A percentile compares a stretch with the other conserved stretches of the same genome.
These are phyloP conservation scores for Leuciscus idus DNA, from an alignment of 2,113 vertebrate species.

Conservation along the genomic window DNA sequence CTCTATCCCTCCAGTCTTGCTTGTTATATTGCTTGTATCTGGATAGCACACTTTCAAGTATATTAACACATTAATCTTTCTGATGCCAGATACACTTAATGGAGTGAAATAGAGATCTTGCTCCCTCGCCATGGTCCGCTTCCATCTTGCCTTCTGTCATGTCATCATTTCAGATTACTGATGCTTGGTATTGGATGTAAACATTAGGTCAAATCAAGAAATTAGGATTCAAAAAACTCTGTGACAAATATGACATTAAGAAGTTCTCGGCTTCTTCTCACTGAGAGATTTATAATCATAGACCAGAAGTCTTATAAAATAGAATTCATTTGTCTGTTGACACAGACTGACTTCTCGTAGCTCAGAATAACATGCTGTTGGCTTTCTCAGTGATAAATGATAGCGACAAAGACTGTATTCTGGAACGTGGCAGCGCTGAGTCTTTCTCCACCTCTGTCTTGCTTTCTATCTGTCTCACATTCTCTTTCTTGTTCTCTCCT, in stretches of 20 bases:
- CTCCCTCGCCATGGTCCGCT: not conserved
- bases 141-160: slow-evolving; percentile 38
- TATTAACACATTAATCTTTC: slow-evolving; percentile 62
- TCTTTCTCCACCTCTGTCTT: not conserved
- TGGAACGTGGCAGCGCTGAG: not conserved
- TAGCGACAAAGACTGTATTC: slow-evolving; percentile 30
- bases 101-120: slow-evolving; percentile 47
- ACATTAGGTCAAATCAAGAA: slow-evolving; percentile 23
- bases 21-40: slow-evolving; percentile 18
- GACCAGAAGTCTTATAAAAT: slow-evolving; percentile 40
- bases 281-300: slow-evolving; percentile 35
- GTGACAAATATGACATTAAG: slow-evolving; percentile 42
- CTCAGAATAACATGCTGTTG: slow-evolving; percentile 22
- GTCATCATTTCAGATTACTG: slow-evolving; percentile 63
- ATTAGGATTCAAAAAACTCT: slow-evolving; percentile 42
- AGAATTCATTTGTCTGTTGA: slow-evolving; percentile 35
- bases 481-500: not conserved
- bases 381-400: slow-evolving; percentile 31
- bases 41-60: slow-evolving; percentile 43
- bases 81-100: slow-evolving; percentile 55
- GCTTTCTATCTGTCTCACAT: not conserved
- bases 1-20: slow-evolving; percentile 21
- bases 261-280: slow-evolving; percentile 20
- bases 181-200: slow-evolving; percentile 59
- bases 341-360: slow-evolving; percentile 9